Percentiles rank a stretch among this genome's conserved stretches.
Evolutionary conservation across 2,888 invertebrate species (phyloP).

Genomic region (Cheilosia pagana): DNA sequence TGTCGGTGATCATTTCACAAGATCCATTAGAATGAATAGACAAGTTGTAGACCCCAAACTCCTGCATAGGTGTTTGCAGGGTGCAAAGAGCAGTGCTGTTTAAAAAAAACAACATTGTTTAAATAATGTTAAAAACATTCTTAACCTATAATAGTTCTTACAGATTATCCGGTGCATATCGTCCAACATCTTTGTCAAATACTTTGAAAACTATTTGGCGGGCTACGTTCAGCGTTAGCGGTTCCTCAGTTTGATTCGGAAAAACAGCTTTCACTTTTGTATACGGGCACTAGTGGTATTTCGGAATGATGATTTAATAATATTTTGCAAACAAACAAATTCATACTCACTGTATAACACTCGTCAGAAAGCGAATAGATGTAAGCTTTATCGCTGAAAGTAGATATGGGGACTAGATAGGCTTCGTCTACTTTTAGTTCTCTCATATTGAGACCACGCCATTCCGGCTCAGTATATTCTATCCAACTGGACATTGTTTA

Average conservation of each 20-base stretch:
- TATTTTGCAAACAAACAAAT: background rate
- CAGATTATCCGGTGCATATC: conserved; percentile 83
- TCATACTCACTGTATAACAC: conserved; percentile 87
- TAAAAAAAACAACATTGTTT: conserved; percentile 28
- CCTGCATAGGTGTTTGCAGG: conserved; percentile 84
- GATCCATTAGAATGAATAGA: conserved; percentile 84
- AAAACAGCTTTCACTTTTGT: conserved; percentile 83
- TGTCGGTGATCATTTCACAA: conserved; percentile 85
- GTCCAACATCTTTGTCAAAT: conserved; percentile 84
- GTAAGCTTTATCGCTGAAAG: conserved; percentile 82
- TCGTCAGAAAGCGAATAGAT: conserved; percentile 89
- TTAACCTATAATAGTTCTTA: conserved; percentile 76
- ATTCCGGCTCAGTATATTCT: conserved; percentile 85
- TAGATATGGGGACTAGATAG: conserved; percentile 84
- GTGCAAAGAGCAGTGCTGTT: conserved; percentile 86
- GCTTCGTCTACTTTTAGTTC: conserved; percentile 88
- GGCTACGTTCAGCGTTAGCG: conserved; percentile 85
- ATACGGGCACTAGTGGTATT: conserved; percentile 86
- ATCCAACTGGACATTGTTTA: conserved; percentile 84
- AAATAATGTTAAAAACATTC: conserved; percentile 51
- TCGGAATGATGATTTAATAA: background rate
- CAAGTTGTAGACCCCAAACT: conserved; percentile 90
- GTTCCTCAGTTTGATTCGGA: conserved; percentile 69
- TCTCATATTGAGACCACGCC: conserved; percentile 85
- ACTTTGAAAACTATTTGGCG: conserved; percentile 86